Base-by-base conservation (phyloP, 23 tunicate species). In the Trididemnum clinides region DNA sequence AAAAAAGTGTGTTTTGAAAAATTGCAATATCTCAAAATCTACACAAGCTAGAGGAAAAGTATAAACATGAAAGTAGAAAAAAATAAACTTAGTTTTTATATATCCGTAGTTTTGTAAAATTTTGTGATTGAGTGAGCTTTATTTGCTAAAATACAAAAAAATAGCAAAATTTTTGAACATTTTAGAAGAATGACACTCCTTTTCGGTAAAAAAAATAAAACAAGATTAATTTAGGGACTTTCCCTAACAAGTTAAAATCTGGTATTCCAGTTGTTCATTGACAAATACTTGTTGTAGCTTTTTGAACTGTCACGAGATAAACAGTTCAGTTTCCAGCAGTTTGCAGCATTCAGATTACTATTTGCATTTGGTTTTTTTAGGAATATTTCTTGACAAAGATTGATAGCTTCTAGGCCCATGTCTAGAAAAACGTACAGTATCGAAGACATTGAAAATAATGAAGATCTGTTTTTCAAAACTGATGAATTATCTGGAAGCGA, bases 401-500 rank as follows among this genome's bases (percentile, higher is more conserved):
- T 59, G 26, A 59, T 59, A 59, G 69, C 18, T n/a, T 26, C 69
- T 59, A 59, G 69, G 69, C 69, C 69, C 69, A 59, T 59, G 69
- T 59, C 26, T 59, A 59, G 69, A 59, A 59, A 59, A 59, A 59
- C 37, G 75, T 66, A 66, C 75, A 66, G 75, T 66, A 66, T 66
- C 75, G 5, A 31, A 66, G 75, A 66, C 75, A 66, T 31, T 66
- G 75, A 66, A 66, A 66, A 66, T 66, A 66, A 31, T 66, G 75
- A n/a, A n/a, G n/a, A 66, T 66, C 75, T 66, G 75, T 66, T 66
- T 66, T 66, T 66, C 75, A 66, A 66, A 28, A 66, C 75, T 66
- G 75, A 66, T 66, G 75, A 66, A 66, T 31, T 66, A 66, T 66
- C 75, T 66, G 75, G 75, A 66, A 66, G 75, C 37, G 75, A 66